These are phyloP conservation scores for Catostomus latipinnis DNA, from an alignment of 2,797 vertebrate species.

Conservation along the genomic window DNA sequence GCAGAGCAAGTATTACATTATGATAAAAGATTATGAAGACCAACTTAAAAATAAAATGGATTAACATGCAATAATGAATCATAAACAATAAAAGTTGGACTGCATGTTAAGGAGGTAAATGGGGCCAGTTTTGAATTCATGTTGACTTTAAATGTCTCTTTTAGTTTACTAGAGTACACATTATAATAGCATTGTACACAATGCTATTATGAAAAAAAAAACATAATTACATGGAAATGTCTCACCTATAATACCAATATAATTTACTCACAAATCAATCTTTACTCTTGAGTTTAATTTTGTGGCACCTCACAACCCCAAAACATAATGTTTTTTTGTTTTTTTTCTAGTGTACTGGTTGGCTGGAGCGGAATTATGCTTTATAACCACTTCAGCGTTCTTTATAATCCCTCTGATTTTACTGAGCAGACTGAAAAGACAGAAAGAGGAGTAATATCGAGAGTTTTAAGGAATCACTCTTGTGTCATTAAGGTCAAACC, in stretches of 20 bases:
- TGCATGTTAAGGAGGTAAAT: too few species aligned
- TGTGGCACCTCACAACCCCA: background rate
- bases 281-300: background rate
- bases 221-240: too few species aligned
- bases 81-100: too few species aligned
- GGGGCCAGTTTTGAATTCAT: too few species aligned
- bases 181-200: too few species aligned
- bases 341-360: constrained; percentile 89
- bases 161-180: background rate
- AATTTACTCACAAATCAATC: background rate
- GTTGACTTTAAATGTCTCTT: background rate
- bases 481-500: background rate
- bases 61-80: too few species aligned
- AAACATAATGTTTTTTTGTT: background rate
- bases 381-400: constrained; percentile 78
- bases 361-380: constrained; percentile 87
- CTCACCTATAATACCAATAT: too few species aligned
- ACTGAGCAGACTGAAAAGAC: constrained; percentile 69
- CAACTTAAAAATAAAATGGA: too few species aligned
- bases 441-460: constrained; percentile 72
- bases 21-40: too few species aligned
- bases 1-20: too few species aligned
- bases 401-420: constrained; percentile 86
- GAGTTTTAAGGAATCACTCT: background rate
- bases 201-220: background rate